Conservation (phyloP, 2,113 vertebrate species). For the Cichladusa arquata region DNA sequence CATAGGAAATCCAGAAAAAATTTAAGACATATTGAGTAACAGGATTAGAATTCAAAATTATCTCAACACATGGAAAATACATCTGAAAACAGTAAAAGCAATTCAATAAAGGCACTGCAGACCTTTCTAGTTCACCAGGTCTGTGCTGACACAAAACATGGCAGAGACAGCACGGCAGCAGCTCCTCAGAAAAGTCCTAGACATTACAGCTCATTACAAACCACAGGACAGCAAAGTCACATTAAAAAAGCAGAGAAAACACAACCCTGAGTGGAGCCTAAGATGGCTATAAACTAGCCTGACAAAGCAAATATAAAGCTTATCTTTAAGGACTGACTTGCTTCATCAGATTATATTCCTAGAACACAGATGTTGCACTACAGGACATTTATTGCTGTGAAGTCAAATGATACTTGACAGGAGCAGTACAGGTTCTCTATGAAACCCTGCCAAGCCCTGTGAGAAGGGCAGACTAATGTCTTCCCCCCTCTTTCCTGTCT, state of each 20-base stretch:
- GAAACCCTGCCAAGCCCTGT: background rate
- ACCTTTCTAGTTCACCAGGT: background rate
- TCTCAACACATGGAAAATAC: background rate
- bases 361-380: background rate
- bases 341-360: background rate
- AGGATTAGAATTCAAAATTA: background rate
- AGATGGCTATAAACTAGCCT: background rate
- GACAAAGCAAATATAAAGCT: background rate
- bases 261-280: background rate
- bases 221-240: background rate
- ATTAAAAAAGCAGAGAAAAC: background rate
- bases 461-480: background rate
- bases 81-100: background rate
- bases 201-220: background rate
- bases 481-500: background rate
- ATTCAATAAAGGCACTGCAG: background rate
- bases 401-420: background rate
- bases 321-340: background rate
- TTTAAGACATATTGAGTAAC: background rate
- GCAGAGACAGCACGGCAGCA: background rate
- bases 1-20: background rate
- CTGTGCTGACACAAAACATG: background rate
- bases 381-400: background rate
- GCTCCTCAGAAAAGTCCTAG: background rate
- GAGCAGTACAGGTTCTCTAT: background rate